Base-by-base conservation (phyloP, 2,888 invertebrate species). In the Acrocyrtus sp. region DNA sequence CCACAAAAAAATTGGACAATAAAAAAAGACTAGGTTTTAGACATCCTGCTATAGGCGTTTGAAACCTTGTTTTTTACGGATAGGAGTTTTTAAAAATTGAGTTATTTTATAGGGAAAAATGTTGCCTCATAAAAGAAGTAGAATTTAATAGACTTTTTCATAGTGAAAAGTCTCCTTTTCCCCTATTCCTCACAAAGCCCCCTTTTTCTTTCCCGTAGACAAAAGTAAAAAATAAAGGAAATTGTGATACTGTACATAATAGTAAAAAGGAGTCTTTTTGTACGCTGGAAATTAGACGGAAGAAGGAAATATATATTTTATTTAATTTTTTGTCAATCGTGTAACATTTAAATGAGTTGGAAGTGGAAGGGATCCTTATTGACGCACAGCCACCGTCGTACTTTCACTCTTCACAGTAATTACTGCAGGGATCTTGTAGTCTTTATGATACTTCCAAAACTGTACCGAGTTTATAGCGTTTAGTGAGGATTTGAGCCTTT, bases 11-110 rank as follows among this genome's bases (percentile, higher is more conserved):
- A 29, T 53, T 53, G 53, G 53, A 53, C 53, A 27, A 53, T 26
- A 47, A 47, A 47, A n/a, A n/a, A n/a, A n/a, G n/a, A 47, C 47
- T 47, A 47, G 47, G 47, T 47, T 47, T 47, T 47, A 47, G 47
- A 47, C 47, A 19, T 21, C 47, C 47, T 19, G 17, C 21, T 47
- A 47, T 47, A 47, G 47, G 47, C 4, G 47, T 47, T 47, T 47
- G 47, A 47, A 47, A 47, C 47, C 47, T 47, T 47, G 17, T 47
- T 10, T 15, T 47, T 3, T 47, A n/a, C n/a, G n/a, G n/a, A n/a
- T n/a, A n/a, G n/a, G n/a, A n/a, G n/a, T n/a, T n/a, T n/a, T 47
- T 21, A 17, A 47, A 47, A 41, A 47, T 47, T n/a, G n/a, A n/a
- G n/a, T n/a, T n/a, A n/a, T 47, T 2, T 47, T 12, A 41, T 6